Percentiles rank a stretch among this genome's conserved stretches.
Evolutionary conservation across 2,113 vertebrate species (phyloP).

Genomic region (Hyla sarda): DNA sequence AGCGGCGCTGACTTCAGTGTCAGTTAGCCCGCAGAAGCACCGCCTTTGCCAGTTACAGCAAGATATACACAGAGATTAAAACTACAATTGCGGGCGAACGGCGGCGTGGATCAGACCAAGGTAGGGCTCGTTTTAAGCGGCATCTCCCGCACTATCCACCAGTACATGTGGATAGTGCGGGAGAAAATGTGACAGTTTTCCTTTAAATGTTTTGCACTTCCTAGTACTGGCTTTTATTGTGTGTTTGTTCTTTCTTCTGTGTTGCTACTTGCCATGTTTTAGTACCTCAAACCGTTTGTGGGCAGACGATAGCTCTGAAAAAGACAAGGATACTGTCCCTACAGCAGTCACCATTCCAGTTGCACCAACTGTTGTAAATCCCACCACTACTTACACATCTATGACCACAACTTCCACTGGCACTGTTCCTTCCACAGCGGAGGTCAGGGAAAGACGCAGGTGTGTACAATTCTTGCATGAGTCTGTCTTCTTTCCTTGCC

Average conservation of each 20-base stretch:
- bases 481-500: background rate
- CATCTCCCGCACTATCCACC: too few species aligned
- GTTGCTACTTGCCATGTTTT: constrained; percentile 76
- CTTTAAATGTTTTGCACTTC: constrained; percentile 66
- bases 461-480: constrained; percentile 57
- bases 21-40: too few species aligned
- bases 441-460: constrained; percentile 96
- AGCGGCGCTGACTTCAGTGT: too few species aligned
- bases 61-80: too few species aligned
- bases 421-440: constrained; percentile 86
- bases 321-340: constrained; percentile 91
- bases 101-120: too few species aligned
- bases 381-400: constrained; percentile 86
- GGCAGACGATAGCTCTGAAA: constrained; percentile 94
- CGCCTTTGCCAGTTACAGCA: too few species aligned
- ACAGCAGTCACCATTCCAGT: constrained; percentile 93
- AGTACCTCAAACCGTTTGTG: constrained; percentile 90
- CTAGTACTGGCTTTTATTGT: constrained; percentile 79
- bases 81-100: too few species aligned
- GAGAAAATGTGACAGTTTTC: too few species aligned
- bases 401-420: constrained; percentile 87
- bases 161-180: too few species aligned
- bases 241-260: constrained; percentile 81
- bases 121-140: too few species aligned
- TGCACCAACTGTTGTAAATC: constrained; percentile 93